Evolutionary conservation across 2,797 vertebrate genomes (phyloP).

Genomic region (Australoheros facetus): DNA sequence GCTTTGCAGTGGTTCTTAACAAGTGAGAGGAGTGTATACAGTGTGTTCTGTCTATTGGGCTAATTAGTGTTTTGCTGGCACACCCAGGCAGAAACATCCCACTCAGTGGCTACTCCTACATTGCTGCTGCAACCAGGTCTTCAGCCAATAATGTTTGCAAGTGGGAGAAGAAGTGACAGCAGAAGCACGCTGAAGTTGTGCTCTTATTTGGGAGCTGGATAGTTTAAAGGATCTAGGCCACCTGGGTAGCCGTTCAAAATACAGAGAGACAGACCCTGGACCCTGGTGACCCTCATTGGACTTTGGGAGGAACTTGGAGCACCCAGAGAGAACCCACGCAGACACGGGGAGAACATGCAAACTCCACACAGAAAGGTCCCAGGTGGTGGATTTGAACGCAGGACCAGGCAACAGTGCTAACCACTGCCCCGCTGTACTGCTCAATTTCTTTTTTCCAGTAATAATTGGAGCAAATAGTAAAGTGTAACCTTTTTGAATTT

Average conservation of each 20-base stretch:
- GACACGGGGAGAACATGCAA: no score
- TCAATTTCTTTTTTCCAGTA: no score
- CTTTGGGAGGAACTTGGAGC: no score
- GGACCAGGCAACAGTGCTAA: no score
- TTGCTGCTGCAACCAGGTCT: constrained; percentile 26
- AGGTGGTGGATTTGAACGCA: no score
- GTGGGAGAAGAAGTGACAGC: constrained; percentile 30
- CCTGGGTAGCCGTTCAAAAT: not conserved
- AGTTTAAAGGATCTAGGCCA: not conserved
- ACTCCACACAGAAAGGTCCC: no score
- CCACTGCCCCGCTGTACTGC: no score
- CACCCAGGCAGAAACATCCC: constrained; percentile 52
- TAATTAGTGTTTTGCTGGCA: constrained; percentile 68
- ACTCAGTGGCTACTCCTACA: constrained; percentile 50
- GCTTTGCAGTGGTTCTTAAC: constrained; percentile 61
- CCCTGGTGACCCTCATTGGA: no score
- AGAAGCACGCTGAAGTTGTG: not conserved
- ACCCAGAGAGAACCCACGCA: no score
- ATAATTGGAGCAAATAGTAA: no score
- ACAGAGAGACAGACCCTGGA: not conserved
- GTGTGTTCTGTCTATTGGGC: constrained; percentile 63
- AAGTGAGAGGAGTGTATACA: constrained; percentile 67
- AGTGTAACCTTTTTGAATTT: not conserved
- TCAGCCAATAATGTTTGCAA: constrained; percentile 21
- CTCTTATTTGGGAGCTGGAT: not conserved